These are phyloP conservation scores for Drosophila equinoxialis DNA, from an alignment of 1,140 invertebrate species.

Conservation along the genomic window DNA sequence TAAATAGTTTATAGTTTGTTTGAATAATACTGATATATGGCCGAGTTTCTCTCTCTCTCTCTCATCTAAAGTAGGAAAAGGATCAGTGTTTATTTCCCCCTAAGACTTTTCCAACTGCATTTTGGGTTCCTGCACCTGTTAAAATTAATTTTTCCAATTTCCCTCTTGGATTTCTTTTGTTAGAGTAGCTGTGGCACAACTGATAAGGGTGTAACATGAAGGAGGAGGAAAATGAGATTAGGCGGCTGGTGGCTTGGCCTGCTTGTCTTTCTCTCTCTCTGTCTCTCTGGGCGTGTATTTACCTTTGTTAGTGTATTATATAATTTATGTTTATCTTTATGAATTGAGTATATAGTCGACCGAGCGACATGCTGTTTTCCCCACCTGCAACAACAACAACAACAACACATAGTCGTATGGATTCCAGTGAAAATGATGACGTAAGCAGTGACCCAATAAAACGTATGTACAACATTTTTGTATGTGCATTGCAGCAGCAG, in stretches of 20 bases:
- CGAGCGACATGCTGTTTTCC: conserved; percentile 1
- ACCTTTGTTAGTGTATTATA: conserved; percentile 26
- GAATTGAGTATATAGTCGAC: conserved; percentile 32
- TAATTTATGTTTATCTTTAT: conserved; percentile 46
- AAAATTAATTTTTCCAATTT: no score
- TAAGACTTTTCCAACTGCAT: no score
- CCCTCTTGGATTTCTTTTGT: no score
- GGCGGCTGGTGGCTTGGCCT: not conserved
- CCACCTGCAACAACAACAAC: conserved; percentile 18
- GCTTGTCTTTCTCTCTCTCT: not conserved
- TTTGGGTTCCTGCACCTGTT: no score
- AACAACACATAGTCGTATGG: conserved; percentile 16
- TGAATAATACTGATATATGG: no score
- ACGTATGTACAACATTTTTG: conserved; percentile 32
- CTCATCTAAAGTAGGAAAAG: no score
- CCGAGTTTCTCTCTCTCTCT: no score
- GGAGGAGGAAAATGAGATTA: not conserved
- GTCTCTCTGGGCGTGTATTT: conserved; percentile 11
- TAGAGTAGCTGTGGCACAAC: no score
- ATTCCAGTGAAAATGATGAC: conserved; percentile 61
- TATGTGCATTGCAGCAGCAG: conserved; percentile 1
- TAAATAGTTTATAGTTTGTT: no score
- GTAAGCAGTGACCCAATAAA: conserved; percentile 64
- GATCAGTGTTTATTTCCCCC: no score
- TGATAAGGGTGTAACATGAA: not conserved